These are phyloP conservation scores for Cryptophagus acutangulus DNA, from an alignment of 2,888 invertebrate genomes.

Conservation along the genomic window DNA sequence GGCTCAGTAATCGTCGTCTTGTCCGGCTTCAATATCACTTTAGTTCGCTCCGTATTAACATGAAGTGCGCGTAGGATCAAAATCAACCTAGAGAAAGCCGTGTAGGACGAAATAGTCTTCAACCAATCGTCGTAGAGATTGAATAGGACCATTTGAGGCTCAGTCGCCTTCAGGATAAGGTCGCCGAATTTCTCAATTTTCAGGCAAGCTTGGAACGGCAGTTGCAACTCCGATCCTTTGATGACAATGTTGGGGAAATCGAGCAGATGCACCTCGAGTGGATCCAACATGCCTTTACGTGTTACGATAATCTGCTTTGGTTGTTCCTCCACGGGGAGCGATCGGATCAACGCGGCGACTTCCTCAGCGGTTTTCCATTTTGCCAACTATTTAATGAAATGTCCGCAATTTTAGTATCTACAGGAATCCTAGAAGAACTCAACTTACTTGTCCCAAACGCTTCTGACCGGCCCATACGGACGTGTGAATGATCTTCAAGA, in stretches of 20 bases:
- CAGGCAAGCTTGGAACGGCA: conserved; percentile 98
- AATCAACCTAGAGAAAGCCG: conserved; percentile 95
- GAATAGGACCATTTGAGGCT: conserved; percentile 99
- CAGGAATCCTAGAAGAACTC: no score
- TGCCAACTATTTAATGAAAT: conserved; percentile 84
- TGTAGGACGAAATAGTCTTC: conserved; percentile 98
- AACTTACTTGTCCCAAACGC: conserved; percentile 84
- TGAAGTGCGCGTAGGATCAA: conserved; percentile 94
- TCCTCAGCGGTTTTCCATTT: conserved; percentile 99
- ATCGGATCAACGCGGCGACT: conserved; percentile 98
- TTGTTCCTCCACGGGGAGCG: conserved; percentile 98
- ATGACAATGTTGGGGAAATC: conserved; percentile 99
- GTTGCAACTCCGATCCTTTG: conserved; percentile 96
- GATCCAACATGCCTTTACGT: conserved; percentile 99
- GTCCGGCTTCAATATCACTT: conserved; percentile 97
- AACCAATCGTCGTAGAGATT: conserved; percentile 99
- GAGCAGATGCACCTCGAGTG: conserved; percentile 97
- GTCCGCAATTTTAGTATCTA: no score
- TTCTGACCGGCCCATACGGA: conserved; percentile 99
- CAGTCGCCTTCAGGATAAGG: conserved; percentile 96
- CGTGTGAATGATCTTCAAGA: conserved; percentile 99
- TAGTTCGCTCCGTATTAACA: conserved; percentile 98
- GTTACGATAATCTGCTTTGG: conserved; percentile 99
- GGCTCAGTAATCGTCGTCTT: conserved; percentile 98
- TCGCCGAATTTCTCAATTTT: conserved; percentile 99